A percentile compares a stretch with the other conserved stretches of the same genome.
Evolutionary conservation across 1,140 invertebrate species (phyloP).

Genomic region (Ooceraea biroi): DNA sequence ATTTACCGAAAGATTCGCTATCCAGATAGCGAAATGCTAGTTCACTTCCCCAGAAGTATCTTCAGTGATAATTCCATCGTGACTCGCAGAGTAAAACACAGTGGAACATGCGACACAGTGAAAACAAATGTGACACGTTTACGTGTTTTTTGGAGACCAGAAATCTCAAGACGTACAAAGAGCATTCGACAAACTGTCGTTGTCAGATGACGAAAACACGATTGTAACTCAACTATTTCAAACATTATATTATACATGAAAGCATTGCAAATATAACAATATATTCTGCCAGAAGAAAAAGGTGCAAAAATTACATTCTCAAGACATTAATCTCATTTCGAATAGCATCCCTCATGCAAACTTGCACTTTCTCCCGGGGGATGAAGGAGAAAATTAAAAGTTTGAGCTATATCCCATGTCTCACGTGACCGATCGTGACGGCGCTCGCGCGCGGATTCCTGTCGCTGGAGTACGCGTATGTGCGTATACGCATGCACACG

Average conservation of each 20-base stretch:
- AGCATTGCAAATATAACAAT: neutral
- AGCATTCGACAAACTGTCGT: too few species aligned
- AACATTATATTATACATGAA: neutral
- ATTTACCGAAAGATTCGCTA: constrained; percentile 9
- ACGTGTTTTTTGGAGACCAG: too few species aligned
- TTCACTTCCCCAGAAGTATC: neutral
- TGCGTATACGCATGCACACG: neutral
- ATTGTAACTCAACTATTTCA: neutral
- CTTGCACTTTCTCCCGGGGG: neutral
- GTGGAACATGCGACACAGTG: too few species aligned
- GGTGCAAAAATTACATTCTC: constrained; percentile 14
- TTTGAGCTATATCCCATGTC: constrained; percentile 33
- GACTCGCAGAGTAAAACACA: too few species aligned
- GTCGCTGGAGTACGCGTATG: neutral
- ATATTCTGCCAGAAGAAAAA: neutral
- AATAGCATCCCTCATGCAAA: constrained; percentile 8
- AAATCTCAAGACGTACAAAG: too few species aligned
- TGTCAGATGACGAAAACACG: too few species aligned
- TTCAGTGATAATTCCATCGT: neutral
- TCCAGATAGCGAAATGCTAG: neutral
- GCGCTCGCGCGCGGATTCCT: constrained; percentile 17
- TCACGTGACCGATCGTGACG: constrained; percentile 50
- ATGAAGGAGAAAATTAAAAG: constrained; percentile 49
- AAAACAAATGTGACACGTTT: too few species aligned
- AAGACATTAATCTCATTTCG: constrained; percentile 1